Conservation (phyloP, 1,140 invertebrate genomes). For the Drosophila malerkotliana region DNA sequence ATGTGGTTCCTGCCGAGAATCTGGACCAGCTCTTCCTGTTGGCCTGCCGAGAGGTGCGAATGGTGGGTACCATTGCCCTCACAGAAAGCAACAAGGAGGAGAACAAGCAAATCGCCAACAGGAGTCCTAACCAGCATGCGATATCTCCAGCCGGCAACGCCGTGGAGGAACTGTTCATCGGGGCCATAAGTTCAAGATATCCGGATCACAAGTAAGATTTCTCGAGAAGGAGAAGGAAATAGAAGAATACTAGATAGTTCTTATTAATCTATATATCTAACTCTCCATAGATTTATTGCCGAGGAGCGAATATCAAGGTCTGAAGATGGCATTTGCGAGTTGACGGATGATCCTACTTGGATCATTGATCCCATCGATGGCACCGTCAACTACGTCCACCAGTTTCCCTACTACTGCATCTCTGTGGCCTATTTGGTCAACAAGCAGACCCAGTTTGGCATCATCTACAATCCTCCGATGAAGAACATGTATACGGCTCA, state of each 20-base stretch:
- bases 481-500: constrained; percentile 85
- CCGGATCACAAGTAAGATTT: constrained; percentile 54
- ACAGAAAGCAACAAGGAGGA: background rate
- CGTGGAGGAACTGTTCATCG: constrained; percentile 46
- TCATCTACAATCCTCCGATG: constrained; percentile 95
- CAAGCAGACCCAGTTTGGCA: constrained; percentile 88
- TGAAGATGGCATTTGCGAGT: constrained; percentile 85
- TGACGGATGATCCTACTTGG: constrained; percentile 97
- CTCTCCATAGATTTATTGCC: constrained; percentile 91
- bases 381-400: constrained; percentile 95
- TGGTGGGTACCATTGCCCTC: constrained; percentile 32
- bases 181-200: constrained; percentile 38
- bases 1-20: background rate
- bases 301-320: constrained; percentile 91
- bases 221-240: too few species aligned
- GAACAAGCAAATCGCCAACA: constrained; percentile 28
- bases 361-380: constrained; percentile 97
- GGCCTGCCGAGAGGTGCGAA: constrained; percentile 23
- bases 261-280: too few species aligned
- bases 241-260: too few species aligned
- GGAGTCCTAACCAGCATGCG: constrained; percentile 14
- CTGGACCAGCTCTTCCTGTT: constrained; percentile 33
- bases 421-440: constrained; percentile 91
- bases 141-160: constrained; percentile 27
- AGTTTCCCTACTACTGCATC: constrained; percentile 92